Evolutionary conservation across 2,113 vertebrate species (phyloP), one percentile per base, ranked within the genome.

Genomic region (Syrrhaptes paradoxus): DNA sequence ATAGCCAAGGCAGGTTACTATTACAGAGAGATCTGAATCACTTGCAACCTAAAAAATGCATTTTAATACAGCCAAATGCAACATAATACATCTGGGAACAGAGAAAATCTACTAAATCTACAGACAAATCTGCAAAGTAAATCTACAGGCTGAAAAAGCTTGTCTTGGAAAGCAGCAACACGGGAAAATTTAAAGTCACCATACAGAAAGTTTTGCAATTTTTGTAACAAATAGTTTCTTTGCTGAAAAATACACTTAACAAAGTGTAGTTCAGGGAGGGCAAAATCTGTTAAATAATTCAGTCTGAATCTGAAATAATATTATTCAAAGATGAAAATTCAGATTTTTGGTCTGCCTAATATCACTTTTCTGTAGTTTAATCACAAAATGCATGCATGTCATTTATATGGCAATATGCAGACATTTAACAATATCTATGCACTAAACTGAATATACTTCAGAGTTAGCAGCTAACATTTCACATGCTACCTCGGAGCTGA

Each of bases 61-160:
- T 95, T 95, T 95, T 87, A 93, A 96, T 92, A 68, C 70, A 68
- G 62, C 66, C 52, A 91, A 96, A 87, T 87, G 70, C 73, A 96
- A 32, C 70, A 82, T n/a, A 91, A 87, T 43, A 45, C 52, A 71
- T 41, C 77, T 82, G 77, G 84, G 57, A 92, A 68, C 57, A 49
- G 38, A 67, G 45, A 57, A 86, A 87, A 70, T 74, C 68, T 81
- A 72, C 57, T 92, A 83, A 95, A 87, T 67, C 85, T 82, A 43
- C 74, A 91, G 85, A 91, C 70, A 91, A 96, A 95, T 84, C 84
- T 71, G 72, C 79, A 80, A 83, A 94, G 77, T 87, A 94, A 95
- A 94, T 82, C 84, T 78, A 24, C 34, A 76, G 45, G 73, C 73
- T 78, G 87, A 49, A 93, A 89, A 92, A 92, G 32, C 43, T 38